phyloP scores from a whole-genome alignment of 2,888 invertebrate genomes.

The Abrostola triplasia region DNA sequence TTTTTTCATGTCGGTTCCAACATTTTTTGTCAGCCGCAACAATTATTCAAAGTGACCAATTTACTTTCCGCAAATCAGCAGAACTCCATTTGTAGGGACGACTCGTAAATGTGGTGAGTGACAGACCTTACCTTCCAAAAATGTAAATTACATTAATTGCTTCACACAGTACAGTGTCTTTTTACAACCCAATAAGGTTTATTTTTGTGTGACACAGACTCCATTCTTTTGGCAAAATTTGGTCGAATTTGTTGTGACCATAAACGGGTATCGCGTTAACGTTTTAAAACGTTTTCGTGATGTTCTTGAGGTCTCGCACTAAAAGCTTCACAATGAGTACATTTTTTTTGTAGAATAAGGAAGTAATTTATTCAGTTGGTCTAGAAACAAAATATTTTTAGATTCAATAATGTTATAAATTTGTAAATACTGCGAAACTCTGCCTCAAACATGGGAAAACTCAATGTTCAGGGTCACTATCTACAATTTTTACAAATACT shows the following conservation, averaged over 20 bases:
- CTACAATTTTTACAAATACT: too few species aligned
- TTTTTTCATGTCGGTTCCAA: not conserved
- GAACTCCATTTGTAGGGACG: conserved; percentile 46
- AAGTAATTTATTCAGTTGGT: conserved; percentile 2
- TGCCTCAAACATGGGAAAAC: too few species aligned
- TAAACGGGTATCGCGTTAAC: conserved; percentile 47
- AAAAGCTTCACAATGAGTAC: conserved; percentile 32
- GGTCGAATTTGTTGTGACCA: conserved; percentile 50
- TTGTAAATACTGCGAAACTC: too few species aligned
- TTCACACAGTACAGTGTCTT: conserved; percentile 24
- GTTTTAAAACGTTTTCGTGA: conserved; percentile 47
- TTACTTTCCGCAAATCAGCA: conserved; percentile 52
- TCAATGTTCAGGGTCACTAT: too few species aligned
- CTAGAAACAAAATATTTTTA: conserved; percentile 13
- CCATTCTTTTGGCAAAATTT: conserved; percentile 11
- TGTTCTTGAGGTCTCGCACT: conserved; percentile 30
- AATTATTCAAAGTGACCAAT: conserved; percentile 51
- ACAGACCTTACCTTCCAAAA: conserved; percentile 54
- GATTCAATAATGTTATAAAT: too few species aligned
- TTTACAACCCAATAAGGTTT: conserved; percentile 19
- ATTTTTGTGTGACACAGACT: conserved; percentile 25
- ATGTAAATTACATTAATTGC: conserved; percentile 48
- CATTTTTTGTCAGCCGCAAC: conserved; percentile 11
- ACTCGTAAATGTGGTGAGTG: conserved; percentile 43
- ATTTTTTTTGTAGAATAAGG: conserved; percentile 21